Evolutionary conservation across 2,888 invertebrate genomes (phyloP), one percentile per base, ranked within the genome.

Genomic region (Cheilosia vulpina): DNA sequence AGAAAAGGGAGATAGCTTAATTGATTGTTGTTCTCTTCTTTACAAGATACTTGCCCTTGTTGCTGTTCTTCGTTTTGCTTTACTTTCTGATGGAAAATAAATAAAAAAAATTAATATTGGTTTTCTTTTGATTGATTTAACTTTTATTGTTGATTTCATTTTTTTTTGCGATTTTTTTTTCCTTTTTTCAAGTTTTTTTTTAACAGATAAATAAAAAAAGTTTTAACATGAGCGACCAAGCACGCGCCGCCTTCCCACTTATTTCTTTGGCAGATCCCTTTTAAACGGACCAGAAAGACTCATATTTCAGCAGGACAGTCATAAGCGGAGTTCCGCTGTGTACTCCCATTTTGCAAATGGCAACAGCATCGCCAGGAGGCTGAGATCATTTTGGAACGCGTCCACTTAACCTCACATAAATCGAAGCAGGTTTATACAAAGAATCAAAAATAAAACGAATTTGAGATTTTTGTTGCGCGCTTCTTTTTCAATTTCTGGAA

Each of bases 171-270:
- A 21, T 66, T 62, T 80, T 60, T 55, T 57, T 41, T 57, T 45
- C 0, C 2, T 27, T 38, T 63, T 65, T 66, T 63, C 27, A n/a
- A 60, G 41, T 66, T 52, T 13, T 71, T 60, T 45, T 19, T 34
- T 27, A 38, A 66, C 45, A 60, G 34, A 38, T 21, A 41, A 47
- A 41, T 7, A 19, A 55, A 66, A 60, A 57, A 24, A 73, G 57
- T 55, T 19, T 81, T 62, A 73, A 68, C 72, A 57, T 68, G 57
- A 72, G 83, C 83, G 83, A 83, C 83, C 71, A 52, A 83, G 55
- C 78, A 62, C 73, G 55, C 27, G 83, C 72, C 83, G 78, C 78
- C 83, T 68, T 78, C 50, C 68, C 52, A 19, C 78, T 72, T 45
- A 68, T n/a, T 38, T 34, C 19, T 60, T 68, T 57, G 62, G 62